These are phyloP conservation scores for Phalacrocorax brasilianus DNA, from an alignment of 2,113 vertebrate species.

Conservation along the genomic window DNA sequence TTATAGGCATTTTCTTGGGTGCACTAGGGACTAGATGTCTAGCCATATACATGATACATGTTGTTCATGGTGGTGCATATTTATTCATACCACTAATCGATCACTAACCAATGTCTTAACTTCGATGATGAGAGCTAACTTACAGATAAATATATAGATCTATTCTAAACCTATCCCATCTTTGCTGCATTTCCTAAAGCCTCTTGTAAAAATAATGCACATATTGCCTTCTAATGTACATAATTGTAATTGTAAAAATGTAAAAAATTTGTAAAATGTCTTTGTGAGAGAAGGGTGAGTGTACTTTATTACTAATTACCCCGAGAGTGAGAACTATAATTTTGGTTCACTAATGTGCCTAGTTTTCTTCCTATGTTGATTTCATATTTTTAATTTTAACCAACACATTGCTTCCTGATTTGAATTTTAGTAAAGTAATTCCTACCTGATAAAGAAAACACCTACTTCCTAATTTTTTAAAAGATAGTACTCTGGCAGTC, in stretches of 20 bases:
- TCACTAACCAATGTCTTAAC: background rate
- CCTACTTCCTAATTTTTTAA: background rate
- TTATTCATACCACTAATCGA: background rate
- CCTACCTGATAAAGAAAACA: background rate
- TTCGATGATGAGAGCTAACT: background rate
- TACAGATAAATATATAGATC: background rate
- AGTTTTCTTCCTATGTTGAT: background rate
- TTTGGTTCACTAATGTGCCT: background rate
- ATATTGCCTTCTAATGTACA: background rate
- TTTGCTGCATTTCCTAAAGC: background rate
- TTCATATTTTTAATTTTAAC: background rate
- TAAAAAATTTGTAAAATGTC: no score
- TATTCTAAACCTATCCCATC: background rate
- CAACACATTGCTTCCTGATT: background rate
- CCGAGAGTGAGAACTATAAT: background rate
- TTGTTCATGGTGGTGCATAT: background rate
- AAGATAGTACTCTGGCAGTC: background rate
- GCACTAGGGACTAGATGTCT: background rate
- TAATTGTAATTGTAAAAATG: background rate
- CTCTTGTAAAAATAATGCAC: background rate
- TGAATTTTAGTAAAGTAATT: background rate
- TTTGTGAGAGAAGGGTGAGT: background rate
- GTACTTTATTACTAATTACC: background rate
- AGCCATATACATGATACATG: no score
- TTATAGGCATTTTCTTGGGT: background rate